Evolutionary conservation across 2,888 invertebrate species (phyloP), one percentile per base, ranked within the genome.

Genomic region (Acronicta alni): DNA sequence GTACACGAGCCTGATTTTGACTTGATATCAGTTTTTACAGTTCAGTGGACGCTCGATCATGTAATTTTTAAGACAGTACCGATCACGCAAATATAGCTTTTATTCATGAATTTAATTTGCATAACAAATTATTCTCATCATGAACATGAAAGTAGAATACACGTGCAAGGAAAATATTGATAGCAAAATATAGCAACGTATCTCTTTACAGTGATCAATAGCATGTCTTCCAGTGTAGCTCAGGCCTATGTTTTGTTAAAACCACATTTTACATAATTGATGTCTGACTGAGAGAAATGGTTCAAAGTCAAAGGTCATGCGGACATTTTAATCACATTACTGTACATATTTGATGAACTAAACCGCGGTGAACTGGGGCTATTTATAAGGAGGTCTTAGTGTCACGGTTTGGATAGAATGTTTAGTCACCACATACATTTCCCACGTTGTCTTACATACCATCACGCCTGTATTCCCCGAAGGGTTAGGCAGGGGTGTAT

Each of bases 211-310:
- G 10, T 32, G 17, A 59, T 52, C 38, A 54, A 49, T 17, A 48
- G 48, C 57, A 51, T 74, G 63, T 72, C 67, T 62, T 65, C 32
- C 16, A 67, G 46, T 77, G 60, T 54, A 52, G 8, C n/a, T 38
- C 47, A 10, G 17, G 5, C 49, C 51, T 56, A 47, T 49, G 26
- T 39, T 51, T 54, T 17, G 56, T 35, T 62, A 60, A 70, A 68
- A 62, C 62, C 67, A 66, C 70, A 68, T 65, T 67, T 52, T 82
- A 69, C 67, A 80, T 81, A 75, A 77, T 82, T 72, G 57, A 81
- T 67, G 53, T 57, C 8, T 51, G 57, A 51, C 37, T 48, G 56
- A 63, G 71, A 67, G 72, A 65, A 74, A 74, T 58, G 60, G 67
- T 55, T 53, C 57, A 51, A 64, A 72, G 71, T 70, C 54, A 57